phyloP scores from a whole-genome alignment of 2,797 vertebrate genomes.

The Mormyrops boulengeri region DNA sequence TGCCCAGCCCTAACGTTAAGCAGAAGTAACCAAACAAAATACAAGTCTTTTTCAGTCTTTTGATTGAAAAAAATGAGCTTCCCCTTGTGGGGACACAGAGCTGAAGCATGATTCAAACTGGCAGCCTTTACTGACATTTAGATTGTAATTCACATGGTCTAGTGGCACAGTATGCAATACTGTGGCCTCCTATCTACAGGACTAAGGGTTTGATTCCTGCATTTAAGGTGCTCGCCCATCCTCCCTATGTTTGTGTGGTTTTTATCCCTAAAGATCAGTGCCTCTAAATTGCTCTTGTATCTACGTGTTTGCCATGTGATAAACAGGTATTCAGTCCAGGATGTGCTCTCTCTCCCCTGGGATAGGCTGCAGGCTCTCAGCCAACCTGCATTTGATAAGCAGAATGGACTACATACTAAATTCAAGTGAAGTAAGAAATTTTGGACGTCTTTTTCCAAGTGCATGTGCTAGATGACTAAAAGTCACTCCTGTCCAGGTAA shows the following conservation, averaged over 20 bases:
- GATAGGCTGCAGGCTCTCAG: background rate
- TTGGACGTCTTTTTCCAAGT: background rate
- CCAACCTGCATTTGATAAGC: background rate
- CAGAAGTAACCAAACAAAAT: background rate
- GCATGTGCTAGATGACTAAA: background rate
- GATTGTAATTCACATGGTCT: background rate
- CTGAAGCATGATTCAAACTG: background rate
- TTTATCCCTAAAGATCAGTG: background rate
- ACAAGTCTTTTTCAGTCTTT: background rate
- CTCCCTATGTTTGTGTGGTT: background rate
- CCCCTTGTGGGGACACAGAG: background rate
- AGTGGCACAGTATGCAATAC: background rate
- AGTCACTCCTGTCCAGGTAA: background rate
- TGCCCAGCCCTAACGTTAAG: background rate
- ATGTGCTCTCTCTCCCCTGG: background rate
- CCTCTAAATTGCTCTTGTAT: background rate
- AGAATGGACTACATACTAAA: background rate
- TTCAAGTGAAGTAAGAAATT: background rate
- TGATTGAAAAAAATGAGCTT: background rate
- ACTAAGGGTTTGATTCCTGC: background rate
- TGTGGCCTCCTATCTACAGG: background rate
- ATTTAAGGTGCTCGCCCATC: background rate
- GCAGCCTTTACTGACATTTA: background rate
- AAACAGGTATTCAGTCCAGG: background rate
- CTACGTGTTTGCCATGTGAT: background rate